A percentile compares a stretch with the other conserved stretches of the same genome.
phyloP scores from a whole-genome alignment of 2,113 vertebrate species.

The Corythornis vintsioides region DNA sequence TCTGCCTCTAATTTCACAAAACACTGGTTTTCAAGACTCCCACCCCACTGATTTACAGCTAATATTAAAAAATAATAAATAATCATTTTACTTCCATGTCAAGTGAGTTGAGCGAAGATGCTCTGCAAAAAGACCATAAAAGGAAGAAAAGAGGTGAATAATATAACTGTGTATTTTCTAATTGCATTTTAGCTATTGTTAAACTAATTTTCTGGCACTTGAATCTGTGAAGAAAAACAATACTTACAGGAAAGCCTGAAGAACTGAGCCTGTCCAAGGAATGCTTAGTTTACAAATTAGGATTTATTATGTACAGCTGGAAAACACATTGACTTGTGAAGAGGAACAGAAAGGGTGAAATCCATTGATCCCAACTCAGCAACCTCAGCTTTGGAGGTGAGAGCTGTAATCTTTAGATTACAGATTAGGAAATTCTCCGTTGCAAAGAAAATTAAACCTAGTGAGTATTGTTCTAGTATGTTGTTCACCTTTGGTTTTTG shows the following conservation, averaged over 20 bases:
- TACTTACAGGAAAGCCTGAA: background rate
- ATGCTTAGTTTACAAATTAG: background rate
- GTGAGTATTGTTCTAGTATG: background rate
- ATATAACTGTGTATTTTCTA: background rate
- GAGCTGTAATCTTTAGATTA: background rate
- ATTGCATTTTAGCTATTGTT: constrained; percentile 28
- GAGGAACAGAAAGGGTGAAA: accelerated
- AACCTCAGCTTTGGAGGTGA: background rate
- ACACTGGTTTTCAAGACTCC: background rate
- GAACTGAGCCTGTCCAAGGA: background rate
- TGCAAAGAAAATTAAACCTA: background rate
- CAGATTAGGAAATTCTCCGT: background rate
- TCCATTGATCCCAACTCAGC: background rate
- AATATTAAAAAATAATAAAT: background rate
- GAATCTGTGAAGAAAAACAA: background rate
- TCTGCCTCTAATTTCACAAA: background rate
- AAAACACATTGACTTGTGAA: background rate
- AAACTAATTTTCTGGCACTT: constrained; percentile 1
- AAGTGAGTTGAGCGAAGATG: background rate
- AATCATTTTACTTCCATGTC: background rate
- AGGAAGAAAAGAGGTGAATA: constrained; percentile 19
- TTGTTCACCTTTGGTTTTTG: background rate
- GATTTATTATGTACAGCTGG: background rate
- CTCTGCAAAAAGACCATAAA: constrained; percentile 22
- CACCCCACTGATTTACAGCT: background rate